Base-by-base conservation (phyloP, 2,113 vertebrate species). In the Isurus oxyrinchus region DNA sequence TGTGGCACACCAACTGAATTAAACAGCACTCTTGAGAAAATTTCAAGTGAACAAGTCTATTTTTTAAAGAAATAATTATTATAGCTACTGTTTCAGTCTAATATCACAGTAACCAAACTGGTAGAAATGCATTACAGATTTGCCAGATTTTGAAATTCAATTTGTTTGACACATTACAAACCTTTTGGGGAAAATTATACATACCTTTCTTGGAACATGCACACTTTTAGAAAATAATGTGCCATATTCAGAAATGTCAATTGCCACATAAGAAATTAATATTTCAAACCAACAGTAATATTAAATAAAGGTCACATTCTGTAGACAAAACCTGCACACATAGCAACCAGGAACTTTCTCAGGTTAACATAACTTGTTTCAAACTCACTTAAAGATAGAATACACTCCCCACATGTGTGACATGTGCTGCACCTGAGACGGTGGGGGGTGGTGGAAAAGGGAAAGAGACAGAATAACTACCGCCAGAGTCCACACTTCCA, bases 111-210 rank as follows among this genome's bases (percentile, higher is more conserved):
- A 53, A 25, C 6, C 2, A 49, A 49, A 49, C 84, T 87, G 44
- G 44, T 25, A 23, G 21, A 53, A 49, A 87, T 49, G 23, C 49
- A 53, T 87, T 53, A 87, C 44, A 25, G 44, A 53, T 21, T 21
- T 87, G 84, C 49, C 84, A 87, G 21, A 87, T 49, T 87, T 87
- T 87, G 84, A 87, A 87, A 87, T 53, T 87, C 44, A 11, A 87
- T 53, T 87, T 87, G 44, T 87, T 87, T 87, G 84, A 87, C 21
- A 49, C 44, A 2, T 53, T 87, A 49, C 44, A 25, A 0, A 49
- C 2, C 53, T 87, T 49, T 25, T 0, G 19, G 44, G 21, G 25
- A 27, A 87, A 87, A 8, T 87, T 8, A 6, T 7, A 35, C 44
- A 23, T 49, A 49, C 49, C 49, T 87, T 87, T 23, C 7, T 53